Base-by-base conservation (phyloP, 2,797 vertebrate genomes). In the Ataeniobius toweri region DNA sequence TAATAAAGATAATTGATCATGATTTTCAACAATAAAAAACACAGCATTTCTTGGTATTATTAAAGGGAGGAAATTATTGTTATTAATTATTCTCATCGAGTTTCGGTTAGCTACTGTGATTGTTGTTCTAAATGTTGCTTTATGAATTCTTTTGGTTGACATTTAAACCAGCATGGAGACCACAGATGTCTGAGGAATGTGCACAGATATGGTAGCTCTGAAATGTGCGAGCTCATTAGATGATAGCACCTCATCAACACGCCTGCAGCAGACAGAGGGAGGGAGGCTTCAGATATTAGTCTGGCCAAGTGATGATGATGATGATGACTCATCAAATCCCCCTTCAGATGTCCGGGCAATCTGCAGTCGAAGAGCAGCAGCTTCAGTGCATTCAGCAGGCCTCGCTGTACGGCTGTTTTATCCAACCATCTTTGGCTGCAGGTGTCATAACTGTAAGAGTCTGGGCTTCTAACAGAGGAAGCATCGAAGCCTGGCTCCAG, bases 161-260 rank as follows among this genome's bases (percentile, higher is more conserved):
- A n/a, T 56, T 58, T 12, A 31, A 50, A 12, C 75, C 48, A 26
- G 28, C 36, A 31, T 59, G 58, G 58, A 61, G 55, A 3, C 55
- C 55, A 24, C 46, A 26, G 12, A 51, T 73, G 75, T 74, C 70
- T 9, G 55, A 67, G 58, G 77, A 69, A 73, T 41, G 31, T 39
- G 53, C 16, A 51, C 71, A 70, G 16, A 76, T 56, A 56, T 56
- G 73, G 39, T 56, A 39, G 75, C 79, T 85, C 73, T 78, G 74
- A 46, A 77, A 77, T 41, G 78, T 86, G 89, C 77, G 71, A 87
- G 78, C 87, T 93, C 86, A 87, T 93, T 91, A 92, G 77, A 82
- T 44, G 73, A 79, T 90, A 81, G 84, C 90, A 67, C 84, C 77
- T 89, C 81, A 87, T 89, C 88, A 82, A 71, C 88, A 87, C 77